Evolutionary conservation across 2,113 vertebrate species (phyloP).

Genomic region (Lonchura striata): DNA sequence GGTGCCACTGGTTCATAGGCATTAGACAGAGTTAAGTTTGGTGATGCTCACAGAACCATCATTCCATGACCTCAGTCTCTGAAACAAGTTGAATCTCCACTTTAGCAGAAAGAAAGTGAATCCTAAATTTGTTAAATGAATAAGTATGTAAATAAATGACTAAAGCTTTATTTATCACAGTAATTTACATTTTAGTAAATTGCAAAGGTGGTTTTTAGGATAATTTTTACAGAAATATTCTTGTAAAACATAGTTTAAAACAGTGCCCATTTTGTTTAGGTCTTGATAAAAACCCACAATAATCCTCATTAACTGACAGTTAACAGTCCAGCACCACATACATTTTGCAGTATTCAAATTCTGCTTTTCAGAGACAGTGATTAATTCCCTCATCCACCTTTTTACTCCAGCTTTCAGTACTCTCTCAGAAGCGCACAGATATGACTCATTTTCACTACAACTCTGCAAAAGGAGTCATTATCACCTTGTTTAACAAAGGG

Average conservation of each 20-base stretch:
- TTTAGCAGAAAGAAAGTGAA: not conserved
- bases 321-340: not conserved
- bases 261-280: not conserved
- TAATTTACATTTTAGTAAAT: not conserved
- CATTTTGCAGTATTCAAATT: not conserved
- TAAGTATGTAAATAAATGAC: not conserved
- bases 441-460: not conserved
- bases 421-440: not conserved
- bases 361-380: not conserved
- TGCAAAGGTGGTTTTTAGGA: not conserved
- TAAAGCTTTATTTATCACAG: not conserved
- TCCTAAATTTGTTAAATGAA: not conserved
- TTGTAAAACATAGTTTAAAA: not conserved
- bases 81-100: not conserved
- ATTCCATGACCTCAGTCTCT: not conserved
- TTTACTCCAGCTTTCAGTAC: not conserved
- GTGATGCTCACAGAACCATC: not conserved
- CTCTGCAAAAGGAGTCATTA: not conserved
- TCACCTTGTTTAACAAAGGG: not conserved
- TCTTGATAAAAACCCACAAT: not conserved
- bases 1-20: not conserved
- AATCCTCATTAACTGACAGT: too few relatives aligned
- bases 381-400: not conserved
- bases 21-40: not conserved
- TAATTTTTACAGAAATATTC: not conserved